phyloP scores from a whole-genome alignment of 1,140 invertebrate genomes.

The Brachionus calyciflorus region DNA sequence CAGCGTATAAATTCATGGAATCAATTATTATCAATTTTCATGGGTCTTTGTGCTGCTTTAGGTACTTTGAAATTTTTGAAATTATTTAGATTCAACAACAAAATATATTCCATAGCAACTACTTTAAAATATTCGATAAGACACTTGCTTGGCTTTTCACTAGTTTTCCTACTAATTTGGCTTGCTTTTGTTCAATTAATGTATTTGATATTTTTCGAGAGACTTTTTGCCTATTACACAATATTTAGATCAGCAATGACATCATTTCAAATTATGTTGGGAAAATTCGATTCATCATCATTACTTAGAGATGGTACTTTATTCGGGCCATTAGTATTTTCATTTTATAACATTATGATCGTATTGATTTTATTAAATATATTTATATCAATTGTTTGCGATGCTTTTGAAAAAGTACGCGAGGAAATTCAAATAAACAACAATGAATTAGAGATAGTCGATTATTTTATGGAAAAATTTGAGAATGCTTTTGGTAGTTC shows the following conservation, averaged over 20 bases:
- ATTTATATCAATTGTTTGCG: slow-evolving; percentile 42
- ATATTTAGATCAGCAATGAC: neutral
- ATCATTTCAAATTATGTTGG: slow-evolving; percentile 34
- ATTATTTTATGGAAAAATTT: slow-evolving; percentile 18
- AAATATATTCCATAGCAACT: slow-evolving; percentile 54
- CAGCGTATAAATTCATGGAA: slow-evolving; percentile 62
- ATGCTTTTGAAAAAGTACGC: slow-evolving; percentile 13
- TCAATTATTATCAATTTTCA: slow-evolving; percentile 61
- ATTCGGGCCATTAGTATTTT: slow-evolving; percentile 16
- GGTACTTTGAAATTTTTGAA: slow-evolving; percentile 63
- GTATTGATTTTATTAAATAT: neutral
- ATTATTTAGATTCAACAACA: slow-evolving; percentile 63
- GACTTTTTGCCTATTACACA: neutral
- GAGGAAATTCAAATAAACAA: neutral
- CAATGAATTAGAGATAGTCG: slow-evolving; percentile 26
- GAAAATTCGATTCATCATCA: neutral
- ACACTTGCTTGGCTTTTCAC: neutral
- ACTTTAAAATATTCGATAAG: neutral
- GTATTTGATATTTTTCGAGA: neutral
- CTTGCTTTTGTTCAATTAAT: slow-evolving; percentile 13
- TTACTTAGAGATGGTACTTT: neutral
- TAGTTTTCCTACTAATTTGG: slow-evolving; percentile 26
- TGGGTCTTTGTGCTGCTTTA: slow-evolving; percentile 63
- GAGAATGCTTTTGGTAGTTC: neutral
- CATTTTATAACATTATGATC: slow-evolving; percentile 6